Evolutionary conservation across 2,797 vertebrate species (phyloP), one percentile per base, ranked within the genome.

Genomic region (Acrossocheilus wenchowensis): DNA sequence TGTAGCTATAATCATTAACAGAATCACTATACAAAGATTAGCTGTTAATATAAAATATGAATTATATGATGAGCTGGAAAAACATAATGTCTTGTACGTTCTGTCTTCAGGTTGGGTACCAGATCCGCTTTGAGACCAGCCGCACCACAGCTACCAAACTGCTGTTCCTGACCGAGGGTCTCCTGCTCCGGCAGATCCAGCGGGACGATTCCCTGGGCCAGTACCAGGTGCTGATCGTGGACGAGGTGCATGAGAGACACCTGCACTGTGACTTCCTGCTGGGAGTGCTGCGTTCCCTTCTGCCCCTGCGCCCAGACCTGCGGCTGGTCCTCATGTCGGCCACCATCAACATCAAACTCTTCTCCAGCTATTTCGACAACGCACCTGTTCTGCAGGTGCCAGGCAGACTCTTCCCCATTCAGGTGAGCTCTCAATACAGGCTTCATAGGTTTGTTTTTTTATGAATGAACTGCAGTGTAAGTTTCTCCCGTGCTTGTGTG

Each of bases 291-390:
- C 95, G 94, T 0, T 90, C 94, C 0, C 94, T 99, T 17, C 92
- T 98, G n/a, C 88, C 92, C 0, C 0, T 54, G 0, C 94, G 96
- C 0, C 92, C 95, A 0, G 95, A 96, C 91, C 93, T 98, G 41
- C 96, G 96, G 21, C 94, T 99, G 88, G 89, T 99, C 81, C 96
- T 99, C 82, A 99, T 99, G 98, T 99, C 98, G 0, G 98, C 98
- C 88, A 99, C 98, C 90, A 97, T 98, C 94, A 98, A 99, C 92
- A 97, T 97, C 90, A 93, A 91, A 11, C 97, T 99, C 14, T 99
- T 99, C 86, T 97, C 97, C 0, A 69, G 90, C 9, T 99, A 98
- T 64, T 98, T 99, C 1, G 90, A 91, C 0, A 34, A 80, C 0
- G 97, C 97, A 0, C 98, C 98, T 0, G 97, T 99, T 83, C 92